Evolutionary conservation across 2,888 invertebrate species (phyloP), one percentile per base, ranked within the genome.

Genomic region (Calliopum simillimum): DNA sequence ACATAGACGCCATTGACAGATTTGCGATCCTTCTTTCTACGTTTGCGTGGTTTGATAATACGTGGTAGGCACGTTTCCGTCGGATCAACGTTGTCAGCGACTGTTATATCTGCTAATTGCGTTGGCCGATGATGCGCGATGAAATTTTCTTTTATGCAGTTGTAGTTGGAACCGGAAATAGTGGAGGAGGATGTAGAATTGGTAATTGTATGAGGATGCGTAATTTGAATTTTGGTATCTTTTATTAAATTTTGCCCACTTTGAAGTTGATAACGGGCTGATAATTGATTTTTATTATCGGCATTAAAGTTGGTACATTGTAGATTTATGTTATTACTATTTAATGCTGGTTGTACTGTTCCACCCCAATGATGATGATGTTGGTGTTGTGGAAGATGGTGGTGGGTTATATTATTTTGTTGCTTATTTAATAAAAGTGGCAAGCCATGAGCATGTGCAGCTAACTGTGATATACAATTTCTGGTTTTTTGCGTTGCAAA

Each of bases 1-100:
- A 80, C 75, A 16, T 82, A 47, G 14, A 80, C 75, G 4, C 88
- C 88, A 78, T 88, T 89, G 76, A 89, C 87, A 46, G 94, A 93
- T 86, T 94, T 94, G 77, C 94, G 89, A 84, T 95, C 95, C 86
- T 95, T 96, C 91, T 95, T 96, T 83, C 95, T 91, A 65, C 96
- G 90, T 84, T 96, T 96, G 63, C 96, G 88, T 6, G 95, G 95
- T 85, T 96, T 96, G 80, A 96, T 95, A 75, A 96, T 95, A 78
- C 96, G 89, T 75, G 95, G 95, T 81, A 95, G 87, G 87, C 93
- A 93, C 75, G 92, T 93, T 82, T 94, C 94, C 12, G 66, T 58
- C 33, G 56, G n/a, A n/a, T 66, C 66, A 19, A 61, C 68, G 13
- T 70, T 44, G 11, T 76, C 76, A 33, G 14, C 65, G 4, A 19